Conservation (phyloP, 2,797 vertebrate genomes). For the Lophotriccus pileatus region DNA sequence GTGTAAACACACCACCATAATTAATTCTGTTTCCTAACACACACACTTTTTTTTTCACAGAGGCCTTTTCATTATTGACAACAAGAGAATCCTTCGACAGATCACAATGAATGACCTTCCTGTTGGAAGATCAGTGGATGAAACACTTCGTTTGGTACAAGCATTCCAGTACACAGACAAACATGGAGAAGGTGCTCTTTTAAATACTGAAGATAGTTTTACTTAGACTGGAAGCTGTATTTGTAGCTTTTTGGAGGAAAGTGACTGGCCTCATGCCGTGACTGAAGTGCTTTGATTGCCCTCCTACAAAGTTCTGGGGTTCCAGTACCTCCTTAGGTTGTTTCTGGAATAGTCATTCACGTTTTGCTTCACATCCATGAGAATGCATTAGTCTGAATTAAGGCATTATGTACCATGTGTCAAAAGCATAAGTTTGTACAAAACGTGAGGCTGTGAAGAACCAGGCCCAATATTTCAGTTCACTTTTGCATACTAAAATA, state of each 20-base stretch:
- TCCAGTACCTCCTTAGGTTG: neutral
- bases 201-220: neutral
- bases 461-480: neutral
- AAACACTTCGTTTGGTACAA: conserved; percentile 94
- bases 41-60: conserved; percentile 67
- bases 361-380: neutral
- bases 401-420: neutral
- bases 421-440: neutral
- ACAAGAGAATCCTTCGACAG: conserved; percentile 91
- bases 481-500: neutral
- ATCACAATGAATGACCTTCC: conserved; percentile 99
- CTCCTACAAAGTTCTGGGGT: neutral
- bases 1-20: neutral
- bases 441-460: neutral
- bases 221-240: neutral
- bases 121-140: conserved; percentile 95
- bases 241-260: neutral
- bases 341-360: neutral
- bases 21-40: neutral
- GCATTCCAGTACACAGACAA: conserved; percentile 98
- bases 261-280: neutral
- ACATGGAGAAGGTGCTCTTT: conserved; percentile 90
- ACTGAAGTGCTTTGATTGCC: neutral
- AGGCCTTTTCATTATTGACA: conserved; percentile 98
- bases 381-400: neutral